These are phyloP conservation scores for Macrotus californicus DNA, from an alignment of 2,113 vertebrate species.

Conservation along the genomic window DNA sequence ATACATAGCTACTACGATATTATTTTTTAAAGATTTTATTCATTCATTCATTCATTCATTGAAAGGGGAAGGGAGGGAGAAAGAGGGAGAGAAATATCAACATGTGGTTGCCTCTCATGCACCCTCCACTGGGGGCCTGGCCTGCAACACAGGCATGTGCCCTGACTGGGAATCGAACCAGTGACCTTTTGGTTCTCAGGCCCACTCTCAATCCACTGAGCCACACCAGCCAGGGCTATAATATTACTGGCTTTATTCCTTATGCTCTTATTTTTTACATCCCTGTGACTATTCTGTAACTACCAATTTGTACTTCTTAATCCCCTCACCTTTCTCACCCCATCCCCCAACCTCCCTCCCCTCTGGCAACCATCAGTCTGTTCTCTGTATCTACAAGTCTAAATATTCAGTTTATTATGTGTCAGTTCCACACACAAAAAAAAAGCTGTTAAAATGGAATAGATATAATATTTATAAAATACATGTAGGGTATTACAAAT, in stretches of 20 bases:
- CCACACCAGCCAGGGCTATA: not conserved
- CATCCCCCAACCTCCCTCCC: not conserved
- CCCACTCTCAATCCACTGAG: too few species aligned
- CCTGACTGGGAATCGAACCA: too few species aligned
- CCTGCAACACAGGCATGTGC: too few species aligned
- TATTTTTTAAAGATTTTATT: too few species aligned
- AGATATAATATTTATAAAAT: not conserved
- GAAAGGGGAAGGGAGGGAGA: too few species aligned
- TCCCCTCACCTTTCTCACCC: not conserved
- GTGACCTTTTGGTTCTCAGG: too few species aligned
- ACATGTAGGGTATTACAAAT: not conserved
- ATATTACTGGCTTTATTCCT: not conserved
- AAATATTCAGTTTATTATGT: not conserved
- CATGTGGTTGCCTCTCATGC: too few species aligned
- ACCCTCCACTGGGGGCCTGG: too few species aligned
- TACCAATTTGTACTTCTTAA: not conserved
- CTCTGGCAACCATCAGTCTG: not conserved
- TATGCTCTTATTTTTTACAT: not conserved
- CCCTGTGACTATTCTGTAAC: not conserved
- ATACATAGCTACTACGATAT: not conserved
- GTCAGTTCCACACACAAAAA: not conserved
- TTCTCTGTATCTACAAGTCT: not conserved
- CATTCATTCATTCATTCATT: too few species aligned
- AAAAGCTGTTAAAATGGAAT: not conserved
- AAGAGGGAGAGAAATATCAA: too few species aligned